These are phyloP conservation scores for Dryobotodes eremita DNA, from an alignment of 2,888 invertebrate species.

Conservation along the genomic window DNA sequence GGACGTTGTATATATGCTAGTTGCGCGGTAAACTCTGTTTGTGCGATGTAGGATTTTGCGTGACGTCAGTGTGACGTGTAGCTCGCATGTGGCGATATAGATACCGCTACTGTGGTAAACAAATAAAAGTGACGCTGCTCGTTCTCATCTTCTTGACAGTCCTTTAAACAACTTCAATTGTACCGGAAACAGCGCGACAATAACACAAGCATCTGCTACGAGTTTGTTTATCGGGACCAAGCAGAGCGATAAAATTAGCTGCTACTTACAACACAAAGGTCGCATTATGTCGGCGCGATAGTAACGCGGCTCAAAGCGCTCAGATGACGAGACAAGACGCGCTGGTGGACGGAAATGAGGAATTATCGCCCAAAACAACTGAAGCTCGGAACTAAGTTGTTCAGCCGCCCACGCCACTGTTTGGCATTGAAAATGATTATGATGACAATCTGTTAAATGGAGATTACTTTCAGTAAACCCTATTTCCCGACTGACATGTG, in stretches of 20 bases:
- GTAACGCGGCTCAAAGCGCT: slow-evolving; percentile 41
- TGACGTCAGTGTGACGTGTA: too few species aligned
- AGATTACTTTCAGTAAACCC: background rate
- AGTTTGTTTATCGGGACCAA: slow-evolving; percentile 12
- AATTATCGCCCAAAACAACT: slow-evolving; percentile 35
- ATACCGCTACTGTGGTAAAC: too few species aligned
- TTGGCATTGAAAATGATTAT: slow-evolving; percentile 8
- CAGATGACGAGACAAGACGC: slow-evolving; percentile 24
- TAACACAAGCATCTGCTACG: background rate
- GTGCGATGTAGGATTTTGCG: too few species aligned
- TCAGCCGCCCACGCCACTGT: slow-evolving; percentile 4
- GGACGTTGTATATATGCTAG: too few species aligned
- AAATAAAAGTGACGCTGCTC: background rate
- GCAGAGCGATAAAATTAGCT: slow-evolving; percentile 27
- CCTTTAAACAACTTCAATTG: background rate
- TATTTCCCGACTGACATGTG: background rate
- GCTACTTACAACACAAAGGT: slow-evolving; percentile 40
- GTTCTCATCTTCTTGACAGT: background rate
- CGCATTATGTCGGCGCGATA: slow-evolving; percentile 34
- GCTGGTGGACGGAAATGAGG: slow-evolving; percentile 35
- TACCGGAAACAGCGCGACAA: background rate
- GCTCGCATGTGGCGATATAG: too few species aligned
- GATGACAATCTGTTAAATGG: background rate
- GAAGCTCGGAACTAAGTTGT: slow-evolving; percentile 20
- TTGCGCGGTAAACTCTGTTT: too few species aligned